Evolutionary conservation across 2,113 vertebrate genomes (phyloP), one percentile per base, ranked within the genome.

Genomic region (Tautogolabrus adspersus): DNA sequence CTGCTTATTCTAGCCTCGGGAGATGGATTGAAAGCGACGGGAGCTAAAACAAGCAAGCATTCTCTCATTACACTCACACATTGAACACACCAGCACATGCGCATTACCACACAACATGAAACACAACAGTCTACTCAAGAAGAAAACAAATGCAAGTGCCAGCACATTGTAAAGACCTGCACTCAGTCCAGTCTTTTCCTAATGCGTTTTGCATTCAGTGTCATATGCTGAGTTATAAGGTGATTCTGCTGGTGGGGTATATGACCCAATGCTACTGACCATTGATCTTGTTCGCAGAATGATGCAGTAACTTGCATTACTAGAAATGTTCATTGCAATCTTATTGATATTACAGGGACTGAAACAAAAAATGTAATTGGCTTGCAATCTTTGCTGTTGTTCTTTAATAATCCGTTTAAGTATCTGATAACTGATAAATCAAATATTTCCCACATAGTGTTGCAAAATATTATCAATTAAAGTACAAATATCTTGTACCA

Each of bases 1-100:
- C 80, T 91, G 93, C 89, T 93, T 93, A 93, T 92, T 92, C 85
- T 92, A 70, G 86, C 87, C 87, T 84, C 82, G 64, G 85, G 91
- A 93, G 91, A 91, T 91, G 90, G 88, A 92, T 90, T 90, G 90
- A 86, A 93, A 92, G 87, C 57, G 89, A 94, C 86, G 56, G 84
- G 66, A 61, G 70, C 86, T 91, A 87, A 91, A 92, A 92, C 84
- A 93, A 92, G 88, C 92, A 89, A 83, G 73, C 85, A 65, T 79
- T 90, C 77, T 84, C 76, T 85, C 73, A 84, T 86, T 89, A 88
- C 66, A 55, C 74, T 77, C 71, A 58, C 76, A 82, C 60, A 80
- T 87, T 84, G 68, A 85, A 61, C 72, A 77, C 72, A 75, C 34
- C 56, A 9, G 38, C 78, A 56, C 79, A 84, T 62, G 57, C 58